These are phyloP conservation scores for Thelaira solivaga DNA, from an alignment of 2,888 invertebrate species.

Conservation along the genomic window DNA sequence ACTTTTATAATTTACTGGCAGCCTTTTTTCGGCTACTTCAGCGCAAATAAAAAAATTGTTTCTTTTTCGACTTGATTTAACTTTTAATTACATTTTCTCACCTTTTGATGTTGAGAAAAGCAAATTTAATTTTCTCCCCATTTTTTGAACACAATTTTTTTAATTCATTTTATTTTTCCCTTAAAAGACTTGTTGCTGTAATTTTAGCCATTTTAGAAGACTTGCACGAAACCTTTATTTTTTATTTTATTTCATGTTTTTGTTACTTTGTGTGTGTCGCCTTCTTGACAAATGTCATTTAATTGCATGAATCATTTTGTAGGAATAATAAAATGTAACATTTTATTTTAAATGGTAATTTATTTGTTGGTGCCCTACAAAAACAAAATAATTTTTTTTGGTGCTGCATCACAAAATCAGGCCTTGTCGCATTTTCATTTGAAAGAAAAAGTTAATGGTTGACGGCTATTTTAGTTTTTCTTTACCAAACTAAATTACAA, in stretches of 20 bases:
- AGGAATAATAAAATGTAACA: constrained; percentile 20
- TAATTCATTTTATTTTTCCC: neutral
- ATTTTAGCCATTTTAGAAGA: neutral
- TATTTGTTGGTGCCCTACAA: neutral
- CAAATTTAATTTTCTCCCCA: neutral
- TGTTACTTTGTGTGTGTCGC: constrained; percentile 13
- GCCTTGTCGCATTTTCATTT: too few relatives aligned
- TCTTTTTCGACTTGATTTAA: constrained; percentile 5
- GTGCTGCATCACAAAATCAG: too few relatives aligned
- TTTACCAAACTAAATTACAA: too few relatives aligned
- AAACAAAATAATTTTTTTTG: too few relatives aligned
- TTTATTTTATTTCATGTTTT: neutral
- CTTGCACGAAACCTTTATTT: neutral
- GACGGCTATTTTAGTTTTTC: too few relatives aligned
- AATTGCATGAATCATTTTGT: constrained; percentile 41
- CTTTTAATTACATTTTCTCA: constrained; percentile 26
- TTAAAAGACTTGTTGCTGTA: neutral
- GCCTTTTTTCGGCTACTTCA: neutral
- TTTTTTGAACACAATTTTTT: too few relatives aligned
- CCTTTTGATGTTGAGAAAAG: constrained; percentile 23
- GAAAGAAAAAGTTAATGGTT: too few relatives aligned
- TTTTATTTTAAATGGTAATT: constrained; percentile 19
- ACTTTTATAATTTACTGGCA: too few relatives aligned
- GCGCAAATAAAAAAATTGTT: neutral
- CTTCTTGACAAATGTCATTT: constrained; percentile 46